phyloP scores from a whole-genome alignment of 2,113 vertebrate species.

The Propithecus coquereli region DNA sequence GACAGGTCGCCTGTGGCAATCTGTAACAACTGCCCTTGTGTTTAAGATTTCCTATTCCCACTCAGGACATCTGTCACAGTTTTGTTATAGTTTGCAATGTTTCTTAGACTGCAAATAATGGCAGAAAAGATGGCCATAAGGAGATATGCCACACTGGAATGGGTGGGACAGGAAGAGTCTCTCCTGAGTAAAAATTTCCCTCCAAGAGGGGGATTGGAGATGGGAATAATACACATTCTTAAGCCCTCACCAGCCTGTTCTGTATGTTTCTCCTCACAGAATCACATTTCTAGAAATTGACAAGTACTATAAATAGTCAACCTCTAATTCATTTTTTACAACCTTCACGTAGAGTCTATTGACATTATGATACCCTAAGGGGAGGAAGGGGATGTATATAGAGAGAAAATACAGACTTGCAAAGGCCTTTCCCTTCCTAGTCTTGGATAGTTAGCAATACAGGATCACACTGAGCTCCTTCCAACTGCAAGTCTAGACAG shows the following conservation, averaged over 20 bases:
- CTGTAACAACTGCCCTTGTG: not conserved
- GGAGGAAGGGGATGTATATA: not conserved
- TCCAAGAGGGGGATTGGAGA: not conserved
- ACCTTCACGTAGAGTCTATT: not conserved
- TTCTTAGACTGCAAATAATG: not conserved
- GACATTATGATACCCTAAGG: not conserved
- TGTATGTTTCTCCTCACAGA: not conserved
- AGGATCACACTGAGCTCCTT: not conserved
- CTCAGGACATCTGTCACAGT: not conserved
- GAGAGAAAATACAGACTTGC: not conserved
- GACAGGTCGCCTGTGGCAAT: slow-evolving; percentile 30
- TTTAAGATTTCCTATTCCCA: slow-evolving; percentile 40
- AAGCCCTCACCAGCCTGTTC: not conserved
- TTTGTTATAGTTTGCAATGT: not conserved
- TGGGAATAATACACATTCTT: not conserved
- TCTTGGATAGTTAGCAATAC: not conserved
- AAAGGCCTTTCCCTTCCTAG: not conserved
- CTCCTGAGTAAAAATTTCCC: not conserved
- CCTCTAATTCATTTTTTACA: not conserved
- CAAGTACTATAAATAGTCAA: not conserved
- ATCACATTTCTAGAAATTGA: not conserved
- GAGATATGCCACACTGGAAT: not conserved
- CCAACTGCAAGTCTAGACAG: not conserved
- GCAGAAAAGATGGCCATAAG: not conserved
- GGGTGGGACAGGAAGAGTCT: not conserved